A percentile compares a stretch with the other conserved stretches of the same genome.
Evolutionary conservation across 1,140 invertebrate species (phyloP).

Genomic region (Bombus polaris): DNA sequence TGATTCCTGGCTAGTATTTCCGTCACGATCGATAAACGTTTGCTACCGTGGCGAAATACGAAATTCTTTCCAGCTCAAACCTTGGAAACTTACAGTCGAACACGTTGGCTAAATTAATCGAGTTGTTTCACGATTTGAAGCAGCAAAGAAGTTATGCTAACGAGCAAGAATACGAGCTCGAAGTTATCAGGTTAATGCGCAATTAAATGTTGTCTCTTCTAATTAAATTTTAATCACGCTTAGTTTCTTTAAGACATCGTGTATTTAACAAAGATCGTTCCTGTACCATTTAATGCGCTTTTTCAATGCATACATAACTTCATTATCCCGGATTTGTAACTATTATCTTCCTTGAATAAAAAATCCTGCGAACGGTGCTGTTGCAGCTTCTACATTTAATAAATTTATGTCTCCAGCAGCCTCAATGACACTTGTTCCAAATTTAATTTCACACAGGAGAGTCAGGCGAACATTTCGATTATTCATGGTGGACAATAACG

Average conservation of each 20-base stretch:
- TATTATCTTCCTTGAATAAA: too few relatives aligned
- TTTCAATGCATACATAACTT: background rate
- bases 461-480: background rate
- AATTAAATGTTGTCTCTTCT: background rate
- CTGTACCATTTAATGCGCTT: too few relatives aligned
- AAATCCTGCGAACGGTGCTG: too few relatives aligned
- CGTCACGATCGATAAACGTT: constrained; percentile 20
- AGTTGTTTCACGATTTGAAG: background rate
- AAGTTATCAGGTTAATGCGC: background rate
- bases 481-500: background rate
- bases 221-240: background rate
- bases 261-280: too few relatives aligned
- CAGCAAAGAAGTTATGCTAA: background rate
- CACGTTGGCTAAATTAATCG: background rate
- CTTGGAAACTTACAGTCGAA: too few relatives aligned
- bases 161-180: background rate
- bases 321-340: background rate
- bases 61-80: background rate
- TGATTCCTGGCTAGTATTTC: constrained; percentile 17
- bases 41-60: background rate
- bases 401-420: too few relatives aligned
- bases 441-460: background rate
- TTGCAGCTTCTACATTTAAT: too few relatives aligned
- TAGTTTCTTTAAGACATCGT: too few relatives aligned
- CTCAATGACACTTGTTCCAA: too few relatives aligned